A percentile compares a stretch with the other conserved stretches of the same genome.
Evolutionary conservation across 35 echinoderm and acorn worm species (phyloP).

Genomic region (Ptychodera flava): DNA sequence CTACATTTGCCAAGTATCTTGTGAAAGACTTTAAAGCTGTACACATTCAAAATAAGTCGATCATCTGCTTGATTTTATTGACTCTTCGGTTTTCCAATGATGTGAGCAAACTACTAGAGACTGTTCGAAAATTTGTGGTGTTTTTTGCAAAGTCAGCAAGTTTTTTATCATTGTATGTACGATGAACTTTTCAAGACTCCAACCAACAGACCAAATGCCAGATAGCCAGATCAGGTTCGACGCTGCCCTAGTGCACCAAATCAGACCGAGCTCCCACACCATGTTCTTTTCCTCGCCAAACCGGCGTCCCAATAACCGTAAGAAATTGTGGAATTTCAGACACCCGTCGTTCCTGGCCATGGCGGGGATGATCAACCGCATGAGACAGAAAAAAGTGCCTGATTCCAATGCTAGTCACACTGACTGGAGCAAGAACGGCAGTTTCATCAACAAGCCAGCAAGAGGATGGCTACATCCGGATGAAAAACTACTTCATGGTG

Average conservation of each 20-base stretch:
- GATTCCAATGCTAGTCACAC: neutral
- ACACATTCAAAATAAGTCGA: no score
- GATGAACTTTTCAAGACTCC: neutral
- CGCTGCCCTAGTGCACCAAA: neutral
- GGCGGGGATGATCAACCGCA: neutral
- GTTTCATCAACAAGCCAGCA: conserved; percentile 88
- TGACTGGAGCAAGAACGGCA: conserved; percentile 83
- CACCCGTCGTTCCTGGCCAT: neutral
- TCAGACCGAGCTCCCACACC: neutral
- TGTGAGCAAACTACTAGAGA: no score
- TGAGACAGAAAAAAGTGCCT: neutral
- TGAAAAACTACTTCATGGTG: conserved; percentile 77
- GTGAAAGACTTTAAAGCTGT: no score
- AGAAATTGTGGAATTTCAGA: neutral
- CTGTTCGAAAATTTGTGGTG: no score
- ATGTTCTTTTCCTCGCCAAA: neutral
- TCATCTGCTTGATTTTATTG: no score
- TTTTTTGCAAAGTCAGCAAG: no score
- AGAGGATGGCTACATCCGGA: conserved; percentile 89
- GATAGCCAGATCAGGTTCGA: neutral
- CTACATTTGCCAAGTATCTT: no score
- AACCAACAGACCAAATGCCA: neutral
- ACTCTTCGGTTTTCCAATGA: no score
- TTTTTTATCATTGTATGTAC: no score
- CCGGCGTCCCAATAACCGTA: neutral